Conservation (phyloP, 37 sponge, comb jelly and placozoan genomes). For the Dysidea cf. avara region DNA sequence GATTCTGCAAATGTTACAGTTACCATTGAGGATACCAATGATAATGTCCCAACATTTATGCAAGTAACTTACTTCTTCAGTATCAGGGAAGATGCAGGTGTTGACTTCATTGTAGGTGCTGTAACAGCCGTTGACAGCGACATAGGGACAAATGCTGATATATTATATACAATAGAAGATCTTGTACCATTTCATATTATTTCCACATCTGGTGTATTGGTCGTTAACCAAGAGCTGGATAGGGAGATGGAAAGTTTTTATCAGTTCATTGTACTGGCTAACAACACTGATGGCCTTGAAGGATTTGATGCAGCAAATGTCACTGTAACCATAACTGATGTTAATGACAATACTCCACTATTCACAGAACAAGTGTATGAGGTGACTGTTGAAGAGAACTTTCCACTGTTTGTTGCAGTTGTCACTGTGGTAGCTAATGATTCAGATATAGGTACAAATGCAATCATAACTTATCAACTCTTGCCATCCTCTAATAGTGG, state of each 20-base stretch:
- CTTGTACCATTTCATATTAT: constrained; percentile 25
- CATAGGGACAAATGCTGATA: constrained; percentile 3
- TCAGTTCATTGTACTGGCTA: constrained; percentile 36
- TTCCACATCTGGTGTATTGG: constrained; percentile 18
- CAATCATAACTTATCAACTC: no score
- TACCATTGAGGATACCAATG: background rate
- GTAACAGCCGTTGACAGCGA: constrained; percentile 49
- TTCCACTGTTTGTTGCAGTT: no score
- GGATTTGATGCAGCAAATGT: no score
- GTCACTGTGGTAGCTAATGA: no score
- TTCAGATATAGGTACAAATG: no score
- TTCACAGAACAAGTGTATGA: no score
- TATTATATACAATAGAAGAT: constrained; percentile 2
- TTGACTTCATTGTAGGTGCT: constrained; percentile 13
- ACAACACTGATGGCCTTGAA: constrained; percentile 66
- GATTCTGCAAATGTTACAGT: no score
- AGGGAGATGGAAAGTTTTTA: constrained; percentile 24
- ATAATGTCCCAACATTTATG: background rate
- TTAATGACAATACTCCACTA: no score
- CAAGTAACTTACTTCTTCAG: background rate
- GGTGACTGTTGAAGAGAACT: no score
- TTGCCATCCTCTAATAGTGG: constrained; percentile 1
- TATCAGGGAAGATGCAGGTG: constrained; percentile 2
- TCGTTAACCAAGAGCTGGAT: constrained; percentile 29
- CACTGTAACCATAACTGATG: no score